Conservation (phyloP, 1,140 invertebrate species). For the Mesaphorura yosii region DNA sequence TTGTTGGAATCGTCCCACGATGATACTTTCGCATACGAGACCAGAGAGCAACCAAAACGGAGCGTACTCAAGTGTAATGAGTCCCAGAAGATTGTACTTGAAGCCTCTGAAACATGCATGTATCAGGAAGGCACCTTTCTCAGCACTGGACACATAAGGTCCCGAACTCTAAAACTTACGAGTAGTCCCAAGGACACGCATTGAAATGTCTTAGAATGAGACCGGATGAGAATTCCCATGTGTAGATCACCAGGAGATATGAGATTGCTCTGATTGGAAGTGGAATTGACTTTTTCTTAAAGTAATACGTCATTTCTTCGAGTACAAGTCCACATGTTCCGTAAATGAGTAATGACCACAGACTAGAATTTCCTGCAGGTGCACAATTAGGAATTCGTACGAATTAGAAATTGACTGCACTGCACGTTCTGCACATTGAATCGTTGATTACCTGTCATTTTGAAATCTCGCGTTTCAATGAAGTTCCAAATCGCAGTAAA, state of each 20-base stretch:
- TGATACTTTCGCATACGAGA: slow-evolving; percentile 36
- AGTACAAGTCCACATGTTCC: slow-evolving; percentile 38
- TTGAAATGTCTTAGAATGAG: slow-evolving; percentile 39
- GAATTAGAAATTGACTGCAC: neutral
- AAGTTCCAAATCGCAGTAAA: slow-evolving; percentile 46
- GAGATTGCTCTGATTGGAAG: slow-evolving; percentile 37
- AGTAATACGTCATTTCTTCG: slow-evolving; percentile 37
- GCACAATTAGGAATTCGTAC: neutral
- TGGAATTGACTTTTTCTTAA: slow-evolving; percentile 34
- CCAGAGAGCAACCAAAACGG: slow-evolving; percentile 41
- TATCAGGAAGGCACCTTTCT: neutral
- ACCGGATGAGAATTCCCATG: slow-evolving; percentile 44
- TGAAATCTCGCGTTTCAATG: slow-evolving; percentile 41
- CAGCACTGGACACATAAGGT: neutral
- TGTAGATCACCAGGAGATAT: slow-evolving; percentile 42
- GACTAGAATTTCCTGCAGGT: slow-evolving; percentile 37
- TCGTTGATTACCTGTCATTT: slow-evolving; percentile 37
- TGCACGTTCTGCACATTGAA: neutral
- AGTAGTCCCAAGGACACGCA: slow-evolving; percentile 47
- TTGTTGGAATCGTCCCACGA: slow-evolving; percentile 36
- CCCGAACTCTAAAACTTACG: slow-evolving; percentile 25
- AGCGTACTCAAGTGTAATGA: slow-evolving; percentile 45
- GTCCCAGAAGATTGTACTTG: slow-evolving; percentile 41
- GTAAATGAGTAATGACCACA: slow-evolving; percentile 44
- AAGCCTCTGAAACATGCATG: slow-evolving; percentile 32